Percentiles rank a stretch among this genome's conserved stretches.
Evolutionary conservation across 2,113 vertebrate genomes (phyloP).

Genomic region (Chaetodon auriga): DNA sequence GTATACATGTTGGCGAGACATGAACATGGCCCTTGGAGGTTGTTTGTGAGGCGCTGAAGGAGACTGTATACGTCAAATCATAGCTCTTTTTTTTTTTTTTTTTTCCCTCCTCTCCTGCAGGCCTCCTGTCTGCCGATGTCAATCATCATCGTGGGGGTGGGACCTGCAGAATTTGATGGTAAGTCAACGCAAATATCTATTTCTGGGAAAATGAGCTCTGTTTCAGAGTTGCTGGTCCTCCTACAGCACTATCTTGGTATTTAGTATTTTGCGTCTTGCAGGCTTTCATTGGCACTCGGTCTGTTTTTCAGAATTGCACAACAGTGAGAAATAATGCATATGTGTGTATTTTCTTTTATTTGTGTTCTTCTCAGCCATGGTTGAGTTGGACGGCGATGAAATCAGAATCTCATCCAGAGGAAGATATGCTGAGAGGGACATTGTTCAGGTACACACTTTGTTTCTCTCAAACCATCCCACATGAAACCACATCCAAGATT

Average conservation of each 20-base stretch:
- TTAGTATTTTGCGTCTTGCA: neutral
- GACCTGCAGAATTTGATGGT: constrained; percentile 97
- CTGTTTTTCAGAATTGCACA: no score
- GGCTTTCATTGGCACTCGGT: no score
- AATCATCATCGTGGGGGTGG: constrained; percentile 95
- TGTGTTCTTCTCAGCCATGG: constrained; percentile 88
- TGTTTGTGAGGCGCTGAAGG: neutral
- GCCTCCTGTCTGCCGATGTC: constrained; percentile 95
- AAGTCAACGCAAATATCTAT: constrained; percentile 56
- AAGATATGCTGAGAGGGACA: constrained; percentile 95
- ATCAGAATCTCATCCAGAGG: constrained; percentile 96
- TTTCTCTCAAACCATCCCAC: neutral
- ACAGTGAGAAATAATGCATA: neutral
- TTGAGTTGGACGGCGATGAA: constrained; percentile 96
- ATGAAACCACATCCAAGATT: neutral
- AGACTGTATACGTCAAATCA: neutral
- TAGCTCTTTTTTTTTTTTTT: neutral
- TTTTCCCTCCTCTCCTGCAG: constrained; percentile 68
- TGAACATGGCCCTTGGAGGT: neutral
- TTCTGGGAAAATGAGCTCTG: neutral
- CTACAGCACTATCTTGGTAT: neutral
- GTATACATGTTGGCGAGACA: neutral
- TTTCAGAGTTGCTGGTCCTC: neutral
- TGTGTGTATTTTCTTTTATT: neutral
- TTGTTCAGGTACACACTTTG: constrained; percentile 91